Percentiles rank a stretch among this genome's conserved stretches.
phyloP scores from a whole-genome alignment of 2,113 vertebrate genomes.

The Thermophis baileyi region DNA sequence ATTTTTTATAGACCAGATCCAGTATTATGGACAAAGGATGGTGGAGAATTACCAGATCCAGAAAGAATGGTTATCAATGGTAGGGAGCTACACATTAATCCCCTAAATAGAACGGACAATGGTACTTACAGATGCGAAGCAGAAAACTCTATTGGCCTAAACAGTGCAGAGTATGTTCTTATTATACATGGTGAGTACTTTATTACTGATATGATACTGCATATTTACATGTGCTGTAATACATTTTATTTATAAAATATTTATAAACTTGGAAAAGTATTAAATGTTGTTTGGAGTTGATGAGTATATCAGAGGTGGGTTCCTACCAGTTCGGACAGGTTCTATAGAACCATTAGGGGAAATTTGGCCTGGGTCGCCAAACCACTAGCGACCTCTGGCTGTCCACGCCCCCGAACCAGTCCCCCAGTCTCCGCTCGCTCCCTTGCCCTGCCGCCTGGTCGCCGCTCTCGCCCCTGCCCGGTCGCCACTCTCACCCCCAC shows the following conservation, averaged over 20 bases:
- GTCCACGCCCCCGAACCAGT: too few relatives aligned
- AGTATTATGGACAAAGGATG: constrained; percentile 96
- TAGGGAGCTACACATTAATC: constrained; percentile 89
- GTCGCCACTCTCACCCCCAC: too few relatives aligned
- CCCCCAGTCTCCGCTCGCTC: too few relatives aligned
- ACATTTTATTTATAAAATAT: background rate
- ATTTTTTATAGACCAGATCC: constrained; percentile 84
- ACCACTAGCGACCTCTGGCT: too few relatives aligned
- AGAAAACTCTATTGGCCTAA: constrained; percentile 91
- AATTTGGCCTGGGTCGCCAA: too few relatives aligned
- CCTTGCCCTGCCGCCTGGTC: too few relatives aligned
- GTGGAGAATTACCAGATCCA: constrained; percentile 90
- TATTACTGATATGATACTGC: background rate
- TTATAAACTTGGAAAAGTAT: background rate
- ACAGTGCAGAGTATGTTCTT: constrained; percentile 91
- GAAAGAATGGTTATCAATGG: constrained; percentile 94
- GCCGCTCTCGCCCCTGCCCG: too few relatives aligned
- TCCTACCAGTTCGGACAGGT: too few relatives aligned
- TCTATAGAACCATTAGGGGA: too few relatives aligned
- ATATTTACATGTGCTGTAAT: background rate
- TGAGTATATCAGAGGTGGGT: too few relatives aligned
- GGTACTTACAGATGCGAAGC: constrained; percentile 98
- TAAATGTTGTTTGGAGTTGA: background rate
- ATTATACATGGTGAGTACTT: constrained; percentile 93
- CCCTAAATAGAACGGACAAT: constrained; percentile 98